Conservation (phyloP, 2,113 vertebrate species). For the Lepus europaeus region DNA sequence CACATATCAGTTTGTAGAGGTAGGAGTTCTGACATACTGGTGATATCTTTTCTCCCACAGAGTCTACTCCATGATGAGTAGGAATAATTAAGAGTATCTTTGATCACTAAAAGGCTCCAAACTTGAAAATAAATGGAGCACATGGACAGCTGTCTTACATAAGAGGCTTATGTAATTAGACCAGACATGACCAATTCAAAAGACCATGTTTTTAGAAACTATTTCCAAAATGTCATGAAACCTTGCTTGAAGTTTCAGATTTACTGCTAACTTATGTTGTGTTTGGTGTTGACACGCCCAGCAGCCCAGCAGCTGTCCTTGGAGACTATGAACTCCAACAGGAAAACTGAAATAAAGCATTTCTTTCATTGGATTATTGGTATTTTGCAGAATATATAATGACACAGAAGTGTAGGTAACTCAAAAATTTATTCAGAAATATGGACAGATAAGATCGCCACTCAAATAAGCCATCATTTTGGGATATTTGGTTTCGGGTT, state of each 20-base stretch:
- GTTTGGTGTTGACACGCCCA: not conserved
- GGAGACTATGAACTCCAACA: not conserved
- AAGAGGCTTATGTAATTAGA: not conserved
- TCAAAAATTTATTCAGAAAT: conserved; percentile 25
- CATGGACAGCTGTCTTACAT: not conserved
- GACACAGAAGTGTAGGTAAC: not conserved
- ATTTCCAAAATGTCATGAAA: not conserved
- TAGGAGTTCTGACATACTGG: not conserved
- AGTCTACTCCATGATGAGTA: not conserved
- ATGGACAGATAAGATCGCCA: not conserved
- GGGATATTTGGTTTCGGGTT: too few relatives aligned
- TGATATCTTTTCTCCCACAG: not conserved
- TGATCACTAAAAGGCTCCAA: not conserved
- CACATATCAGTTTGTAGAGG: not conserved
- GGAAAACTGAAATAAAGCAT: not conserved
- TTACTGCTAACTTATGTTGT: not conserved
- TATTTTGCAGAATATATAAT: not conserved
- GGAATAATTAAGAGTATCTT: not conserved
- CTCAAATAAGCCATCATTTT: not conserved
- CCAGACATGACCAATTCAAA: not conserved
- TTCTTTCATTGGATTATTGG: not conserved
- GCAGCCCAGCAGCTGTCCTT: not conserved
- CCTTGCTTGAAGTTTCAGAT: not conserved
- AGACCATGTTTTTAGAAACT: not conserved
- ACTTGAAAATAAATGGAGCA: not conserved